These are phyloP conservation scores for Copsychus sechellarum DNA, from an alignment of 2,113 vertebrate species.

Conservation along the genomic window DNA sequence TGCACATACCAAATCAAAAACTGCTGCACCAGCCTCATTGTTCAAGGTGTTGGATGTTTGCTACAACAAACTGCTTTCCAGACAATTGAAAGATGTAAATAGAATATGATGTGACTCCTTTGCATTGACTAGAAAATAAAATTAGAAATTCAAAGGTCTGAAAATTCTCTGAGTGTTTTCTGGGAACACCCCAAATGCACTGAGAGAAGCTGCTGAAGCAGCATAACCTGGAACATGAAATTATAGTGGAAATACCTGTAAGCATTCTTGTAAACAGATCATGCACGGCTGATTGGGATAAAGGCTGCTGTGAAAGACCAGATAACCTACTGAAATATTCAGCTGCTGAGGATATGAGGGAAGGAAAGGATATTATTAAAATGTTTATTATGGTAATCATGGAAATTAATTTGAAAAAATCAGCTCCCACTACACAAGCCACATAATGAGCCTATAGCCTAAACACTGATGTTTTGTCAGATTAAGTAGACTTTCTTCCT, in stretches of 20 bases:
- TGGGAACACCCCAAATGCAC: neutral
- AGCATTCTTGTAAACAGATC: neutral
- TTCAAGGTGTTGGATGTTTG: neutral
- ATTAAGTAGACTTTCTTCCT: constrained; percentile 18
- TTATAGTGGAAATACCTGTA: neutral
- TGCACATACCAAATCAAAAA: rapidly evolving
- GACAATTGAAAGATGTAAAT: neutral
- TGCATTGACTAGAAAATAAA: neutral
- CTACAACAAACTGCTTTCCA: neutral
- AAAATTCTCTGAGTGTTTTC: neutral
- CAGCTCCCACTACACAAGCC: constrained; percentile 1
- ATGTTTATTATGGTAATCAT: constrained; percentile 49
- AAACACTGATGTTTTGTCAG: constrained; percentile 32
- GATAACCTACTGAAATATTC: constrained; percentile 23
- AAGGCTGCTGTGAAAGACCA: neutral
- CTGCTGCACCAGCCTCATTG: neutral
- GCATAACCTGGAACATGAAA: neutral
- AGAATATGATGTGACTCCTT: neutral
- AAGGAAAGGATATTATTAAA: constrained; percentile 11
- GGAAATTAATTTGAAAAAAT: constrained; percentile 54
- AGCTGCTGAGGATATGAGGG: neutral
- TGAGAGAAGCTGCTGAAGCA: neutral
- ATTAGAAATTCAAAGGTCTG: neutral
- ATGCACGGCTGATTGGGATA: neutral
- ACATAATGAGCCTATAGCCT: constrained; percentile 34